Conservation (phyloP, 2,113 vertebrate species). For the Thunnus thynnus region DNA sequence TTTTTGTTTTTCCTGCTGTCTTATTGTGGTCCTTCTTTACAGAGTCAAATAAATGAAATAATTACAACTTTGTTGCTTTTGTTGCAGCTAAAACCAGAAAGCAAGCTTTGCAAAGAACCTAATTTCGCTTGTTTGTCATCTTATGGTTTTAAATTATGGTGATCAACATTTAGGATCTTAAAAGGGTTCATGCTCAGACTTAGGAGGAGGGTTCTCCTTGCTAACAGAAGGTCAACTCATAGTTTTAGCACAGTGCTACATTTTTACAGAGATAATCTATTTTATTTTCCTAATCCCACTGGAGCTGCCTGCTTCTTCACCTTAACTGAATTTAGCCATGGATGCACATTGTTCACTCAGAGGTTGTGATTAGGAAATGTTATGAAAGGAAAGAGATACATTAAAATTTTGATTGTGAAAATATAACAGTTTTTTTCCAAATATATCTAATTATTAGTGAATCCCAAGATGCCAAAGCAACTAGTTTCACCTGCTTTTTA, state of each 20-base stretch:
- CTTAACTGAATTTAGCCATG: conserved; percentile 26
- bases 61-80: conserved; percentile 28
- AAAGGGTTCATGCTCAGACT: neutral
- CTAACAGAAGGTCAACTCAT: neutral
- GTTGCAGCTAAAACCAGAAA: conserved; percentile 1
- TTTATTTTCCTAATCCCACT: conserved; percentile 7
- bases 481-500: neutral
- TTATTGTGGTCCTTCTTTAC: neutral
- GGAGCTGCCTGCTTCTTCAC: conserved; percentile 7
- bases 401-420: neutral
- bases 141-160: conserved; percentile 6
- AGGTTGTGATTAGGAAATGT: conserved; percentile 27
- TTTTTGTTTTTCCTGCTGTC: neutral
- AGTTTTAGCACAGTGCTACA: neutral
- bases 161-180: neutral
- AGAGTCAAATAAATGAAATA: conserved; percentile 1
- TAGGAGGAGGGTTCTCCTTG: neutral
- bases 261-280: neutral
- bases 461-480: neutral
- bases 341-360: conserved; percentile 33
- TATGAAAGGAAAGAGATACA: neutral
- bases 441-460: neutral
- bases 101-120: conserved; percentile 15
- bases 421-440: neutral
- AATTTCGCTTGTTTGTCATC: conserved; percentile 16